Base-by-base conservation (phyloP, 1,140 invertebrate genomes). In the Pentalonia nigronervosa region DNA sequence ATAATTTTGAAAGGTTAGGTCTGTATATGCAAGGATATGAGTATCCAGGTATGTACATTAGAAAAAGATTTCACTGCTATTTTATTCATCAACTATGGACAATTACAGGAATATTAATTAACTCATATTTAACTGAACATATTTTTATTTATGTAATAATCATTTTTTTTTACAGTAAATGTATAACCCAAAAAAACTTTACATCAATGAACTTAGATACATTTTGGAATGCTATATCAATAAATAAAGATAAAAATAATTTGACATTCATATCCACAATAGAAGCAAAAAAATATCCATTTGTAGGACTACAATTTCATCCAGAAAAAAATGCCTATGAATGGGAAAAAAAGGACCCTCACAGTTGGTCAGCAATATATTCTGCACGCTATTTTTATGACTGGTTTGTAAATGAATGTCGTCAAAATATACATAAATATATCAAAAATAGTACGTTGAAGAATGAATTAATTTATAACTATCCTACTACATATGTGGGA, bases 241-340 rank as follows among this genome's bases (percentile, higher is more conserved):
- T 96, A 1, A 98, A 97, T 95, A 95, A 96, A 84, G 98, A 98
- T 94, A 48, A 81, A 84, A 95, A 97, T 89, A 96, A 96, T 30
- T 94, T 96, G 0, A 95, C 96, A 94, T 98, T 97, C 94, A 97
- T 97, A 94, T 97, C 97, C 2, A 95, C 95, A 0, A 94, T 97
- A 67, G 97, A 98, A 95, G 96, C 96, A 94, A 96, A 94, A 94
- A 96, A 95, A 94, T 96, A 95, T 94, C 98, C 98, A n/a, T 97
- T 99, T 95, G 99, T 98, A 95, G 98, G 97, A 4, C 95, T 98
- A 0, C 98, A 99, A 95, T 99, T 98, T 95, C 98, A 99, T 95
- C 98, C 98, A 4, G 98, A 99, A 95, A 99, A 99, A 95, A 97
- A 97, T 94, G 95, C 96, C 3, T 99, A 97, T 94, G 98, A 98